A percentile compares a stretch with the other conserved stretches of the same genome.
Conservation (phyloP, 92 coral and sea anemone species). For the Palythoa grandiflora region DNA sequence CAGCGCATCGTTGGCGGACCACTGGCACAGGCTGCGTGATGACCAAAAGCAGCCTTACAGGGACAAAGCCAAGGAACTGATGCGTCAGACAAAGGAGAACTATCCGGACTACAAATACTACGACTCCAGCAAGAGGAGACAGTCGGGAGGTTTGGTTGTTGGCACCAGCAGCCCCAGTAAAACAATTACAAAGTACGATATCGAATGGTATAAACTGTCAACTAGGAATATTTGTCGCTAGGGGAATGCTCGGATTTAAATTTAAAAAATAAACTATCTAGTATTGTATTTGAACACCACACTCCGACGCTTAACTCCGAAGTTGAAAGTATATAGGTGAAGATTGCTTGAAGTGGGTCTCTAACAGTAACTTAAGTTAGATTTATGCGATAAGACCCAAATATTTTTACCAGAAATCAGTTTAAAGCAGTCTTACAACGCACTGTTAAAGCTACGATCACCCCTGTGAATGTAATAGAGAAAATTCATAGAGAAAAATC, state of each 20-base stretch:
- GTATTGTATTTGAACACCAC: too few relatives aligned
- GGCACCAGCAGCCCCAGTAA: constrained; percentile 59
- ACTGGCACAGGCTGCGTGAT: constrained; percentile 74
- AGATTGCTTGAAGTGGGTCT: too few relatives aligned
- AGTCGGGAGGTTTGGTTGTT: background rate
- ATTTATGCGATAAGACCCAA: background rate
- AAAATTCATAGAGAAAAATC: too few relatives aligned
- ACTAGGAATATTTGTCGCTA: background rate
- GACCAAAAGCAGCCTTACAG: constrained; percentile 81
- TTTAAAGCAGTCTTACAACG: too few relatives aligned
- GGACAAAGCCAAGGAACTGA: constrained; percentile 73
- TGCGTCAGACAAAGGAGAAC: constrained; percentile 74
- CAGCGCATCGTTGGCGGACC: constrained; percentile 80
- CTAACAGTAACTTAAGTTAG: background rate
- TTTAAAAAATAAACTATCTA: too few relatives aligned
- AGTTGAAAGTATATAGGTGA: too few relatives aligned
- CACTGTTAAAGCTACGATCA: too few relatives aligned
- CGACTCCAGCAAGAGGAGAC: constrained; percentile 57
- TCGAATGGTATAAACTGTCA: background rate
- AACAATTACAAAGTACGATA: constrained; percentile 42
- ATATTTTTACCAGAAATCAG: too few relatives aligned
- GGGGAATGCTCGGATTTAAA: too few relatives aligned
- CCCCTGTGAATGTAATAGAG: too few relatives aligned
- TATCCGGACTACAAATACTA: constrained; percentile 84
- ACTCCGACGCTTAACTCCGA: too few relatives aligned